Conservation (phyloP, 1,140 invertebrate species). For the Bathynomus jamesi region DNA sequence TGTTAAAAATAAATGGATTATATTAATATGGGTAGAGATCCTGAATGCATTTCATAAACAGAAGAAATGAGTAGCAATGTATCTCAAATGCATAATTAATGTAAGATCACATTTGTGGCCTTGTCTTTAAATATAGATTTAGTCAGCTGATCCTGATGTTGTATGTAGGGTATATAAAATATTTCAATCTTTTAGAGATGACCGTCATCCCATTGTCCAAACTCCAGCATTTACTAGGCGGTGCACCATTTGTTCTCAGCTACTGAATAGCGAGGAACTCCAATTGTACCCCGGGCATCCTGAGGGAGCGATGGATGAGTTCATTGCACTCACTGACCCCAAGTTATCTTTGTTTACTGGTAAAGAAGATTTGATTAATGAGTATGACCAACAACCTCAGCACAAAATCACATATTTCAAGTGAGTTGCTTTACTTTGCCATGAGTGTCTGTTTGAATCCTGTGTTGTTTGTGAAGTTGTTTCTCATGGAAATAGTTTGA, state of each 20-base stretch:
- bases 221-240: constrained; percentile 19
- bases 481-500: no score
- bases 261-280: constrained; percentile 56
- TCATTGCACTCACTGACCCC: constrained; percentile 65
- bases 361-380: constrained; percentile 47
- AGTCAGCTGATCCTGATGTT: neutral
- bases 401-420: constrained; percentile 56
- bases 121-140: neutral
- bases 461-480: no score
- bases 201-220: no score
- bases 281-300: constrained; percentile 63
- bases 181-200: neutral
- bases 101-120: neutral
- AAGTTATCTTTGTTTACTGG: constrained; percentile 62
- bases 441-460: no score
- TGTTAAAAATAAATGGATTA: no score
- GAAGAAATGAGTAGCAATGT: no score
- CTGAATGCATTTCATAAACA: no score
- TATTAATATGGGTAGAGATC: no score
- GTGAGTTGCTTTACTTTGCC: no score
- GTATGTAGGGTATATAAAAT: neutral
- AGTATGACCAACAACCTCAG: constrained; percentile 55
- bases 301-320: constrained; percentile 64
- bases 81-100: neutral
- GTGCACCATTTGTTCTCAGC: constrained; percentile 55